Base-by-base conservation (phyloP, 2,797 vertebrate species). In the Varecia variegata region DNA sequence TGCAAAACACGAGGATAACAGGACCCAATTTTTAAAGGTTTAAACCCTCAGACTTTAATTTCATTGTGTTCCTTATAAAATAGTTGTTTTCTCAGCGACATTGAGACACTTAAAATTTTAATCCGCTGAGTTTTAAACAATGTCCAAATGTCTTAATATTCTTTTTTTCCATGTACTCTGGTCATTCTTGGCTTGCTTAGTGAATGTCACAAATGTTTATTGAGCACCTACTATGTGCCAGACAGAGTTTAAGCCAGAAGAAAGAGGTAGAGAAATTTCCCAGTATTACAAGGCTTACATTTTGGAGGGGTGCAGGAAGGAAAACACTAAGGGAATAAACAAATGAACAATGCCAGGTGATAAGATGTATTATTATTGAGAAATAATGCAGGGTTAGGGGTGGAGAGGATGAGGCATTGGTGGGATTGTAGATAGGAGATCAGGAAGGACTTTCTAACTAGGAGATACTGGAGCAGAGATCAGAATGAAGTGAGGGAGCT, bases 41-140 rank as follows among this genome's bases (percentile, higher is more conserved):
- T 89, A 95, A 97, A 86, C 47, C 32, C 27, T 91, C 32, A 93
- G 80, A 68, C 76, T 91, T 95, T 82, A 54, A 90, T 97, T 92
- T 91, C 96, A 92, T 62, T 80, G 71, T 93, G 97, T 97, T 96
- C 95, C 96, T 95, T 95, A 93, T 97, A 97, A 98, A 97, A 95
- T 54, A 56, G 35, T 92, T 95, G 94, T 95, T 96, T 95, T 95
- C 86, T 97, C 87, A 96, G 88, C 81, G 94, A 74, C 67, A 84
- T 5, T 3, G 17, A 83, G 93, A 95, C 65, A 93, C 65, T 97
- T 83, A 80, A 60, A 68, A 80, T 90, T 95, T 88, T 13, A 95
- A 62, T 96, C 40, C 90, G 76, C 68, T 93, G 68, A 94, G 52
- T 94, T 95, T 71, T 93, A 94, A 96, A 97, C 76, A 91, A 68